Percentiles rank a stretch among this genome's conserved stretches.
These are phyloP conservation scores for Antennarius striatus DNA, from an alignment of 2,113 vertebrate genomes.

Conservation along the genomic window DNA sequence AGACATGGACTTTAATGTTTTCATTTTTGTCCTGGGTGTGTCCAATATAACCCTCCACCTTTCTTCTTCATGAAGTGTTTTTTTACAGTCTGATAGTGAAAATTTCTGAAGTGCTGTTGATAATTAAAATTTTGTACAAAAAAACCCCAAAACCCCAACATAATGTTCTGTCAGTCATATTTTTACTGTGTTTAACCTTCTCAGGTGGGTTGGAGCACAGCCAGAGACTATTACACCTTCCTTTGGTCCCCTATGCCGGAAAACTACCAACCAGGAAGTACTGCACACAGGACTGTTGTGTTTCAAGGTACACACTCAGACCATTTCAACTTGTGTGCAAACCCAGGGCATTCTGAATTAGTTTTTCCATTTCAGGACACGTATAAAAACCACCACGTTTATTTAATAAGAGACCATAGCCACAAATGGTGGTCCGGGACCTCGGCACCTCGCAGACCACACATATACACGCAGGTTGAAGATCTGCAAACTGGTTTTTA, in stretches of 20 bases:
- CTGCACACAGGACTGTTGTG: conserved; percentile 88
- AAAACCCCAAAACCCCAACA: too few species aligned
- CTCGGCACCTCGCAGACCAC: conserved; percentile 63
- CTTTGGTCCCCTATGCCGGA: conserved; percentile 97
- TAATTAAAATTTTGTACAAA: too few species aligned
- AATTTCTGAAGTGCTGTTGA: too few species aligned
- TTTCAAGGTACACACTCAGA: conserved; percentile 89
- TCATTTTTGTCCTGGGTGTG: too few species aligned
- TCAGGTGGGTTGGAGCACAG: conserved; percentile 98
- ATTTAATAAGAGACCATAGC: conserved; percentile 75
- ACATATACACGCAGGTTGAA: conserved; percentile 43
- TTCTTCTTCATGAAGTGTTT: too few species aligned
- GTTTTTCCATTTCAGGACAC: conserved; percentile 68
- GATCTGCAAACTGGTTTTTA: conserved; percentile 69
- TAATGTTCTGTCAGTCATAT: background rate
- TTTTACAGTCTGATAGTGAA: too few species aligned
- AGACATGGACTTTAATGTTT: too few species aligned
- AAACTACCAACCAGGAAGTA: conserved; percentile 88
- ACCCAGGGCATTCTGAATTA: conserved; percentile 57
- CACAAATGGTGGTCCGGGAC: conserved; percentile 69
- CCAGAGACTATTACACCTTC: conserved; percentile 98
- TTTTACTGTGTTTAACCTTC: background rate
- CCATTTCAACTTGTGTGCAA: conserved; percentile 9
- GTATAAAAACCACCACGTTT: conserved; percentile 74
- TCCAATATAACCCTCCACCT: too few species aligned